Percentiles rank a stretch among this genome's conserved stretches.
Evolutionary conservation across 2,888 invertebrate species (phyloP).

Genomic region (Xylophagus ater): DNA sequence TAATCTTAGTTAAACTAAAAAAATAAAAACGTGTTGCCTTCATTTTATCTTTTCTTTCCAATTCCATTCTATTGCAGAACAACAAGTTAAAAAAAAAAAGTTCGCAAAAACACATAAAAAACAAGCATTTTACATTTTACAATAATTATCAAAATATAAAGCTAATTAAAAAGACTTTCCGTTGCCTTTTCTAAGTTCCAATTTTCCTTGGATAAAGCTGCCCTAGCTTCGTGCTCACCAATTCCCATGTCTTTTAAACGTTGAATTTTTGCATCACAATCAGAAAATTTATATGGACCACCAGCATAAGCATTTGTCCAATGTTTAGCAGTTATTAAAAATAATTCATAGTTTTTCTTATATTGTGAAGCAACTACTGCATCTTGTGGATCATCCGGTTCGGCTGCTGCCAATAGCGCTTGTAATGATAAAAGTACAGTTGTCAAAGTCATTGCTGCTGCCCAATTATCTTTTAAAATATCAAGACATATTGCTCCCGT

Average conservation of each 20-base stretch:
- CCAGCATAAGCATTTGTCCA: constrained; percentile 95
- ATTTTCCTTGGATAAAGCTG: constrained; percentile 81
- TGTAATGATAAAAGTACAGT: constrained; percentile 93
- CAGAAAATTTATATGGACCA: constrained; percentile 61
- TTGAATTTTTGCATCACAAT: constrained; percentile 79
- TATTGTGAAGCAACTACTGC: constrained; percentile 97
- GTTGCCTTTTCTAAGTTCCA: constrained; percentile 91
- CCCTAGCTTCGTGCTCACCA: constrained; percentile 76
- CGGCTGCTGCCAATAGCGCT: constrained; percentile 84
- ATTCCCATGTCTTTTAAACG: constrained; percentile 91
- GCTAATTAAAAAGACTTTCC: constrained; percentile 75
- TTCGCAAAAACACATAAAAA: no score
- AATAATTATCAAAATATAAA: constrained; percentile 18
- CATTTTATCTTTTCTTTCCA: no score
- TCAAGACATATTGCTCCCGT: constrained; percentile 98
- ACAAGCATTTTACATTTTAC: constrained; percentile 1
- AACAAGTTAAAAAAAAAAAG: no score
- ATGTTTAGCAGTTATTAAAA: constrained; percentile 82
- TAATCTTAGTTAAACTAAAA: no score
- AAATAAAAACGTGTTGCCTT: no score
- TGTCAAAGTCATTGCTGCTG: constrained; percentile 94
- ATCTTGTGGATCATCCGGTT: constrained; percentile 90
- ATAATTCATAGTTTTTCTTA: constrained; percentile 78
- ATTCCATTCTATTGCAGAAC: no score
- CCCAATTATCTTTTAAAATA: constrained; percentile 97